Evolutionary conservation across 2,113 vertebrate species (phyloP), one percentile per base, ranked within the genome.

Genomic region (Onychostoma macrolepis): DNA sequence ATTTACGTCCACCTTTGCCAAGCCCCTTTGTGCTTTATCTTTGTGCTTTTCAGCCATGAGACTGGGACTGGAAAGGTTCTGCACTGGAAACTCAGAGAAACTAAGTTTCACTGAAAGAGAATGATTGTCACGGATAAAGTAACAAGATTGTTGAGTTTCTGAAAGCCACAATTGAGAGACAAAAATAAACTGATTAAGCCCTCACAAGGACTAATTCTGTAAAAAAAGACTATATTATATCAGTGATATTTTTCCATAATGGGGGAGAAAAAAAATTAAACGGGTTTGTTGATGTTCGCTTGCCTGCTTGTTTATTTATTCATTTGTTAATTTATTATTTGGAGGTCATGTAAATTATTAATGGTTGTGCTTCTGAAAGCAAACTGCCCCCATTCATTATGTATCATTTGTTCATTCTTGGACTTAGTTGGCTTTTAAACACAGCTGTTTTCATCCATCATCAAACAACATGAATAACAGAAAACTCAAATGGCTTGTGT

Each of bases 301-400:
- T 95, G 94, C 94, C 93, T 95, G 93, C 94, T 93, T 92, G 93
- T 95, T 95, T 94, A 95, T 95, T 96, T 94, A 95, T 95, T 93
- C 88, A 92, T 95, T 93, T 91, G 89, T 94, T 95, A 94, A 95
- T 95, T 95, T 95, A 95, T 95, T 95, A 92, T 95, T 94, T 94
- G 92, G 88, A 92, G 90, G 91, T 91, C 87, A 87, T 94, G 91
- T 95, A 92, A 95, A 92, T 94, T 93, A 93, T 94, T 93, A 89
- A 93, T 92, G 85, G 88, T 90, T 79, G 88, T 85, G 90, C 90
- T 90, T 91, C 88, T 91, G 92, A 88, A 86, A 83, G 82, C 84
- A 82, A 79, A 87, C 74, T 45, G 82, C 83, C 90, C 79, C 89
- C n/a, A 89, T 88, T 87, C 79, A 61, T 89, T 91, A 90, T 45